Evolutionary conservation across 2,888 invertebrate species (phyloP), one percentile per base, ranked within the genome.

Genomic region (Cenopis cana): DNA sequence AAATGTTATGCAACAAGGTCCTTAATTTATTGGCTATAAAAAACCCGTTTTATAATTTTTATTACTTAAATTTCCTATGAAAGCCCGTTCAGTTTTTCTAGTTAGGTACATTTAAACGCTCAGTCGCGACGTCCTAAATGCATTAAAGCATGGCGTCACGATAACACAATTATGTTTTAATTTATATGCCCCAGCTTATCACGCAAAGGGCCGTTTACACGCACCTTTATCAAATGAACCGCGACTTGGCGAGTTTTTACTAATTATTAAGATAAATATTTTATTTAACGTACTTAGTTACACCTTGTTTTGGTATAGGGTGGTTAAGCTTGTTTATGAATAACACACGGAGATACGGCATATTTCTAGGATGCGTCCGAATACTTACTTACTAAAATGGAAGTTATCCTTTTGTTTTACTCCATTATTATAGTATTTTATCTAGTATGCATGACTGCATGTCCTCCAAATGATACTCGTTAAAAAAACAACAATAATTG

Each of bases 141-240:
- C 85, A 89, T 89, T 88, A 91, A 89, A 87, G 86, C 88, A 86
- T 86, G 86, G 86, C 90, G 91, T 91, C 92, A 92, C 93, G 93
- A 93, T 92, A 93, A 90, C 87, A 91, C 93, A 93, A 93, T 93
- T 93, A 93, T 88, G 89, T 91, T 92, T 91, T 93, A 93, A 93
- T 93, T 93, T 93, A 93, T 93, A 93, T 90, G 82, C 89, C 84
- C 85, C 83, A 81, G 82, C 84, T 82, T 84, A 88, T 87, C 93
- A 93, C 93, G 93, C 93, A 82, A 93, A 77, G 78, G 72, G 75
- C 82, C 80, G 86, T 85, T 85, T 86, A 89, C 90, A 91, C 89
- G 90, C 88, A 89, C 87, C 88, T 83, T 90, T 91, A 90, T 91
- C 91, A 89, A 88, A 88, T 85, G 86, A 86, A 86, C 86, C 85